A percentile compares a stretch with the other conserved stretches of the same genome.
Conservation (phyloP, 2,113 vertebrate genomes). For the Rhizomys pruinosus region DNA sequence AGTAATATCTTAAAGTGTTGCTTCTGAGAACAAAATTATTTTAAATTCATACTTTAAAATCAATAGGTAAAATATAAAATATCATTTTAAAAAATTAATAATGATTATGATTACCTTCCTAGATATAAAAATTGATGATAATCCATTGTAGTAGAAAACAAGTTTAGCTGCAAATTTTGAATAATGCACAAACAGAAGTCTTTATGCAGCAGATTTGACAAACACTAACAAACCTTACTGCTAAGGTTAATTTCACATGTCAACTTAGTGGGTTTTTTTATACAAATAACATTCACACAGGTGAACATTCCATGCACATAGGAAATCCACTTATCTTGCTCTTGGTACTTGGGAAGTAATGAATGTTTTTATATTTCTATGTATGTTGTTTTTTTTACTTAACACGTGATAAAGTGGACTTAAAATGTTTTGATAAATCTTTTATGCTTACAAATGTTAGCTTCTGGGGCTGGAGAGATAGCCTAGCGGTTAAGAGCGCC, state of each 20-base stretch:
- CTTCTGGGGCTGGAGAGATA: too few species aligned
- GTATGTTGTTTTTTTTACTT: background rate
- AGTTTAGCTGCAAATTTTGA: background rate
- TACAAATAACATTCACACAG: background rate
- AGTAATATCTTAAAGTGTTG: background rate
- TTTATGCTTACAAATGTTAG: too few species aligned
- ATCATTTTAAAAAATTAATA: background rate
- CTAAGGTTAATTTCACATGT: background rate
- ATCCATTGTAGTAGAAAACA: background rate
- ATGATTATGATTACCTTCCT: background rate
- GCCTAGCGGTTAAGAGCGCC: too few species aligned
- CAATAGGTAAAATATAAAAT: background rate
- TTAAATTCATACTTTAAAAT: conserved; percentile 31
- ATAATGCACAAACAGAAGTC: background rate
- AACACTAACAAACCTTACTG: background rate
- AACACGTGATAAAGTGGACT: background rate
- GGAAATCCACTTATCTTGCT: background rate
- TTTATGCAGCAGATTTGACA: background rate
- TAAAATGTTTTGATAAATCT: background rate
- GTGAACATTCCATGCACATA: background rate
- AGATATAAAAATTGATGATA: conserved; percentile 7
- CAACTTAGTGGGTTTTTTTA: background rate
- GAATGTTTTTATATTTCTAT: background rate
- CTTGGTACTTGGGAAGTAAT: background rate
- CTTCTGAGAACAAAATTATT: background rate